Evolutionary conservation across 2,888 invertebrate species (phyloP), one percentile per base, ranked within the genome.

Genomic region (Allacma fusca): DNA sequence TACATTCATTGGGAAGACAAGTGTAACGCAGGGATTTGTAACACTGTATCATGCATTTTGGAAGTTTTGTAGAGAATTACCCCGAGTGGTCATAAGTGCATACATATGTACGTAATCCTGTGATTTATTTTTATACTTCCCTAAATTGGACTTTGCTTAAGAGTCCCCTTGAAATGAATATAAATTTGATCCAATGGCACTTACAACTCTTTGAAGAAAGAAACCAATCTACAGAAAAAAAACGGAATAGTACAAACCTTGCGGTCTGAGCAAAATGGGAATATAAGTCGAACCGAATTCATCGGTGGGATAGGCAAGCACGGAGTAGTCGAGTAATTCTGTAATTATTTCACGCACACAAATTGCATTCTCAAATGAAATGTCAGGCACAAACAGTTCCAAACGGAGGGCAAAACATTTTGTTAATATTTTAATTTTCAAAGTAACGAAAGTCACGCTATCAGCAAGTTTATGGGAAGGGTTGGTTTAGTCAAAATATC

Each of bases 291-390:
- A 90, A 86, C 92, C 92, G 86, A 90, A 89, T 85, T 91, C 91
- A 89, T 93, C 92, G 86, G 92, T 92, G 86, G 93, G 92, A 88
- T 92, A 91, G 87, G 91, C 89, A 88, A 91, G 89, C 87, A 91
- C 90, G 88, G 90, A 91, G 90, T 91, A 91, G 89, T 91, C 91
- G 89, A 90, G 89, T 87, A 91, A 89, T 89, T 92, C 92, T 92
- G 91, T 86, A 91, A 91, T 62, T 29, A 34, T 28, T 72, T 86
- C 87, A 87, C 50, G 71, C 80, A 81, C 72, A 81, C 72, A 79
- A 76, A 80, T 80, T 16, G 50, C 50, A 50, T 50, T 50, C 50
- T 34, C 75, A 74, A 82, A 80, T 40, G 67, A 67, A 79, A 75
- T 71, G n/a, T 23, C 29, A 78, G 73, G 19, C 50, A 50, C 16